Conservation (phyloP, 2,888 invertebrate genomes). For the Philhelius pedissequus region DNA sequence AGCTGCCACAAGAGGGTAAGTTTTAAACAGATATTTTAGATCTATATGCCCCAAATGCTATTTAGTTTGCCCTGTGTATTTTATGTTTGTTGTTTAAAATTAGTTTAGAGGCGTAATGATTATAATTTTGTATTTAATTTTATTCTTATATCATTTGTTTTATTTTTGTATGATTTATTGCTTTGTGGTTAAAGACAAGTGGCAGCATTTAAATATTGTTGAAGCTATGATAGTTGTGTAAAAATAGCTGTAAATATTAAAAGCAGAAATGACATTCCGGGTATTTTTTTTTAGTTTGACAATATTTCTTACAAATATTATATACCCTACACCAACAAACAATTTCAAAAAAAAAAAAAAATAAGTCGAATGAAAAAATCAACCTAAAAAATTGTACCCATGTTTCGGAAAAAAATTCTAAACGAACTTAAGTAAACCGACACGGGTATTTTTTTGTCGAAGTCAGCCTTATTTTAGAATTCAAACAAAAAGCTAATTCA, state of each 20-base stretch:
- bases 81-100: slow-evolving; percentile 38
- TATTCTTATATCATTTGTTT: not conserved
- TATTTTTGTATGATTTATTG: slow-evolving; percentile 15
- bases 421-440: too few relatives aligned
- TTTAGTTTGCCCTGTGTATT: slow-evolving; percentile 59
- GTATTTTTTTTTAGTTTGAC: not conserved
- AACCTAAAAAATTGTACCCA: too few relatives aligned
- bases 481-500: too few relatives aligned
- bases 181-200: slow-evolving; percentile 43
- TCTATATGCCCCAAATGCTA: slow-evolving; percentile 1
- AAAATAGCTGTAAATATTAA: slow-evolving; percentile 42
- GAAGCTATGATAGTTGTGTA: slow-evolving; percentile 22
- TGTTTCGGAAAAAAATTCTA: too few relatives aligned
- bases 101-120: slow-evolving; percentile 47
- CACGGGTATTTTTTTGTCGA: too few relatives aligned
- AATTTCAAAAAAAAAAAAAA: not conserved
- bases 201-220: slow-evolving; percentile 33
- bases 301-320: not conserved
- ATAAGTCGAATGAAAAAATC: not conserved
- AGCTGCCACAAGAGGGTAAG: slow-evolving; percentile 97
- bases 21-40: slow-evolving; percentile 65
- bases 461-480: too few relatives aligned
- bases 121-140: not conserved
- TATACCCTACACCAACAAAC: not conserved
- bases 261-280: slow-evolving; percentile 49